A percentile compares a stretch with the other conserved stretches of the same genome.
phyloP scores from a whole-genome alignment of 2,797 vertebrate genomes.

The Lemur catta region DNA sequence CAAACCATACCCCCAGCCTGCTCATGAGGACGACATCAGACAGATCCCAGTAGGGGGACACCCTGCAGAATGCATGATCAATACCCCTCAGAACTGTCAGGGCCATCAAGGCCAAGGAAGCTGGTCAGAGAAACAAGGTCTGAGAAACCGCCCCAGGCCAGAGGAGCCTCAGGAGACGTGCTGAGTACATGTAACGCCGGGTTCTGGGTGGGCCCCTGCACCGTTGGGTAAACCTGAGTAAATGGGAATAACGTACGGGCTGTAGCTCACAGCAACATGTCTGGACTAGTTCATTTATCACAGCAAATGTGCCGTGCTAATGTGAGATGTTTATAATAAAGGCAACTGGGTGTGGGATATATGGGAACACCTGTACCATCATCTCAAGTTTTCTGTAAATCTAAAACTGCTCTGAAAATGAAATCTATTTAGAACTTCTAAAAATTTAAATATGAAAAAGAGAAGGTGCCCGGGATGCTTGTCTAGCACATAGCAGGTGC shows the following conservation, averaged over 20 bases:
- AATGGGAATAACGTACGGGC: too few relatives aligned
- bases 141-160: background rate
- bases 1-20: accelerated
- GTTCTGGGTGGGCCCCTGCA: background rate
- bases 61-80: background rate
- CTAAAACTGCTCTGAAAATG: background rate
- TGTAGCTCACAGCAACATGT: accelerated
- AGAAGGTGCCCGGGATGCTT: background rate
- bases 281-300: accelerated
- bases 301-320: accelerated
- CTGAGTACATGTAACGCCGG: background rate
- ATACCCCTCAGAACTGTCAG: background rate
- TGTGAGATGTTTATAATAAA: background rate
- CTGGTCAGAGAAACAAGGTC: background rate
- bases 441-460: background rate
- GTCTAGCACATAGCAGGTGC: accelerated
- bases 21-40: background rate
- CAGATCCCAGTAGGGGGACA: background rate
- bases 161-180: too few relatives aligned
- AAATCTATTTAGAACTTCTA: background rate
- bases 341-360: background rate
- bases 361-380: background rate
- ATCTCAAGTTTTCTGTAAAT: background rate
- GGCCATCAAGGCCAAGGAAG: background rate
- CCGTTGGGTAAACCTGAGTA: background rate